Base-by-base conservation (phyloP, 2,113 vertebrate species). In the Eurypyga helias region DNA sequence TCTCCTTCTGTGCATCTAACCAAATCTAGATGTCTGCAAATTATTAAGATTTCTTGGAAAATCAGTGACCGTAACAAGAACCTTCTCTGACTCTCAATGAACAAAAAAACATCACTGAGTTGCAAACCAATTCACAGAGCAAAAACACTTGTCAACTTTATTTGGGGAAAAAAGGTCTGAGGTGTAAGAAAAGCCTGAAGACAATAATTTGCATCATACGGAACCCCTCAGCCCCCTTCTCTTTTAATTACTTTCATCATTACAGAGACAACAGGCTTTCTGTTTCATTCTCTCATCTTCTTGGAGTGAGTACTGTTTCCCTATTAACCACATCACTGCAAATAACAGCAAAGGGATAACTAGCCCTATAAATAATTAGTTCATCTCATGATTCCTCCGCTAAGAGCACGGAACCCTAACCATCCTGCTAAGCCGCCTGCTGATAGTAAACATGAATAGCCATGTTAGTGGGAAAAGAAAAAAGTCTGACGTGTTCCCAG, bases 1-100 rank as follows among this genome's bases (percentile, higher is more conserved):
- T 83, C 92, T 90, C 80, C 65, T 90, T 93, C 57, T 72, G n/a
- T 84, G 48, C 55, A 61, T 58, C 51, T 88, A 81, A 86, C 90
- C 38, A 34, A 65, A 83, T 33, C 28, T 79, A 90, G 45, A 78
- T 76, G 69, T 71, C 72, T 92, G 83, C 34, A 93, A 82, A 95
- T 96, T 92, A 93, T 65, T 89, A 96, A 24, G 48, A 48, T 64
- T 90, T 92, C 65, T 69, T 71, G 86, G 73, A 95, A 93, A 92
- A 94, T 85, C 86, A 91, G 61, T 89, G 80, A 87, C 90, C 45
- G 1, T 91, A 95, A 89, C 80, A 82, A 69, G 79, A 95, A 87
- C 17, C 25, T 95, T 82, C 71, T 87, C 69, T 4, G 8, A 4
- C 23, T 18, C 48, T 87, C n/a, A 13, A 29, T 84, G 77, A 95